Evolutionary conservation across 2,888 invertebrate species (phyloP).

Genomic region (Acleris laterana): DNA sequence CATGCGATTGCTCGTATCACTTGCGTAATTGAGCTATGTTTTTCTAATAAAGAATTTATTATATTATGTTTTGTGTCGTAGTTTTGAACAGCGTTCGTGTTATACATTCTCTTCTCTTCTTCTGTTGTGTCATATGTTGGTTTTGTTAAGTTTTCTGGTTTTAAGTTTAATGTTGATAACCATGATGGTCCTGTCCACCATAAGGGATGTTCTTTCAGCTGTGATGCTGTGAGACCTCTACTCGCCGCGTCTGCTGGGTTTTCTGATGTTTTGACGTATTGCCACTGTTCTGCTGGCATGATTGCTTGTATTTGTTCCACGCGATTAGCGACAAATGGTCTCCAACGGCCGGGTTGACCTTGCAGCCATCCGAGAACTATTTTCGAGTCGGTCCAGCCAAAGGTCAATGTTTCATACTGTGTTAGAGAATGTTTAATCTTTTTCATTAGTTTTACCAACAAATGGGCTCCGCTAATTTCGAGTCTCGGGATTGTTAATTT

Average conservation of each 20-base stretch:
- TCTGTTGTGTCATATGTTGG: constrained; percentile 8
- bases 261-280: constrained; percentile 21
- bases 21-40: constrained; percentile 32
- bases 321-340: constrained; percentile 39
- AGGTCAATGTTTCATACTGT: constrained; percentile 16
- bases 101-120: background rate
- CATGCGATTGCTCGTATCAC: constrained; percentile 26
- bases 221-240: constrained; percentile 22
- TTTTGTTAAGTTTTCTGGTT: constrained; percentile 12
- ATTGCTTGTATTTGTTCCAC: constrained; percentile 27
- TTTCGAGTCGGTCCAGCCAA: constrained; percentile 38
- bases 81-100: constrained; percentile 41
- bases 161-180: constrained; percentile 18
- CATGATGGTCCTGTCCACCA: constrained; percentile 38
- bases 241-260: constrained; percentile 27
- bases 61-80: constrained; percentile 9
- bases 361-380: constrained; percentile 38
- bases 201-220: constrained; percentile 14
- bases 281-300: constrained; percentile 23
- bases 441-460: constrained; percentile 32
- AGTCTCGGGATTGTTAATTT: constrained; percentile 31
- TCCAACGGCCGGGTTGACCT: constrained; percentile 38
- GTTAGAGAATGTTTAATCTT: constrained; percentile 26
- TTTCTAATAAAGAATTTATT: constrained; percentile 16
- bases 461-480: constrained; percentile 29